Percentiles rank a stretch among this genome's conserved stretches.
Evolutionary conservation across 2,888 invertebrate genomes (phyloP).

Genomic region (Exocentrus adspersus): DNA sequence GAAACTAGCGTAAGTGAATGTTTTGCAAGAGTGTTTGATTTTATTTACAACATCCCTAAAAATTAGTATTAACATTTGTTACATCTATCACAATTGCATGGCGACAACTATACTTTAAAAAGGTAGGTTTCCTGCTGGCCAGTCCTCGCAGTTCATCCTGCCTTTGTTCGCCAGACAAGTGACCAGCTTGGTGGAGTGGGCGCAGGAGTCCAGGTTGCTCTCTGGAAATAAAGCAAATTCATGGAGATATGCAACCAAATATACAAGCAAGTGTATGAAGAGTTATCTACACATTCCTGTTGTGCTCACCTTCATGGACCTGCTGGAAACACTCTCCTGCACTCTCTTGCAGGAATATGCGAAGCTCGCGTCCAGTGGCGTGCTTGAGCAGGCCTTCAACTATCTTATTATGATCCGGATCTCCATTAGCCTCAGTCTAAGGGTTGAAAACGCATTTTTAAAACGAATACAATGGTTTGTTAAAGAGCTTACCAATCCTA

Average conservation of each 20-base stretch:
- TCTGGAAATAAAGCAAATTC: slow-evolving; percentile 61
- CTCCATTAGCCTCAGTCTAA: slow-evolving; percentile 71
- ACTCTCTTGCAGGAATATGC: slow-evolving; percentile 76
- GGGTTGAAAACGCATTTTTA: too few species aligned
- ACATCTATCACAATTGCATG: slow-evolving; percentile 5
- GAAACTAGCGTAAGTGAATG: slow-evolving; percentile 63
- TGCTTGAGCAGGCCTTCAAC: slow-evolving; percentile 71
- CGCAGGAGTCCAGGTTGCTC: slow-evolving; percentile 70
- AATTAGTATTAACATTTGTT: background rate
- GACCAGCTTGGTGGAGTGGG: slow-evolving; percentile 72
- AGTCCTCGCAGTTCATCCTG: slow-evolving; percentile 79
- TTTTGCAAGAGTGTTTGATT: background rate
- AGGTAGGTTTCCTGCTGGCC: slow-evolving; percentile 69
- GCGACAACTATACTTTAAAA: slow-evolving; percentile 55
- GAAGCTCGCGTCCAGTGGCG: slow-evolving; percentile 71
- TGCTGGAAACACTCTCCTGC: slow-evolving; percentile 76
- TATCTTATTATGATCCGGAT: slow-evolving; percentile 74
- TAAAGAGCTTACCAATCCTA: slow-evolving; percentile 70
- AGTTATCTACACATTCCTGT: too few species aligned
- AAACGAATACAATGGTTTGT: too few species aligned
- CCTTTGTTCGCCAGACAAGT: slow-evolving; percentile 77
- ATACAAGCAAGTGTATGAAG: too few species aligned
- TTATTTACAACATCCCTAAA: background rate
- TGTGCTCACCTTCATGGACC: slow-evolving; percentile 44
- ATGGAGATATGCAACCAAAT: too few species aligned